Conservation (phyloP, 2,888 invertebrate species). For the Saturnia japonica region DNA sequence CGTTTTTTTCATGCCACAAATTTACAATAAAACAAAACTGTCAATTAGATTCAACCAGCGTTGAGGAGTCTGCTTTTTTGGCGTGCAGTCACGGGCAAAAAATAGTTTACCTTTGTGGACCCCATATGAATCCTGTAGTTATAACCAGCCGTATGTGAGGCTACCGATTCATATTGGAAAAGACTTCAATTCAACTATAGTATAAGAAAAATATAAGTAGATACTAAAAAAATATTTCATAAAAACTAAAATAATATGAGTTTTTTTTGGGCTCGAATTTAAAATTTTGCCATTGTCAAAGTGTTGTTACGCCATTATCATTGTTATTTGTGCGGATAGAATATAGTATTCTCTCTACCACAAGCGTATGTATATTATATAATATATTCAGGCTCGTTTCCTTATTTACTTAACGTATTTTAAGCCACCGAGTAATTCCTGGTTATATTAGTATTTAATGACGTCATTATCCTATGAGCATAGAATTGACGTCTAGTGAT, state of each 20-base stretch:
- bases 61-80: no score
- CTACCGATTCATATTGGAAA: neutral
- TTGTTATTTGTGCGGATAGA: constrained; percentile 1
- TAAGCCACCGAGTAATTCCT: neutral
- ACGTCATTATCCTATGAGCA: neutral
- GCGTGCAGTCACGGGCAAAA: no score
- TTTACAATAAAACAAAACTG: no score
- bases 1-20: no score
- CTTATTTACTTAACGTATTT: neutral
- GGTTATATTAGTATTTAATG: neutral
- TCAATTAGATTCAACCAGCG: no score
- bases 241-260: neutral
- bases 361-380: neutral
- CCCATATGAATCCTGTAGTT: no score
- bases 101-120: no score
- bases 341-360: neutral
- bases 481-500: neutral
- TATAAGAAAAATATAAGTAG: neutral
- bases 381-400: neutral
- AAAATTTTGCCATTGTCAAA: neutral
- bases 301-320: neutral
- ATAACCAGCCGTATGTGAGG: no score
- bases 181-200: neutral
- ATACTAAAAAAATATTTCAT: neutral
- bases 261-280: neutral